These are phyloP conservation scores for Calliphora vomitoria DNA, from an alignment of 2,888 invertebrate genomes.

Conservation along the genomic window DNA sequence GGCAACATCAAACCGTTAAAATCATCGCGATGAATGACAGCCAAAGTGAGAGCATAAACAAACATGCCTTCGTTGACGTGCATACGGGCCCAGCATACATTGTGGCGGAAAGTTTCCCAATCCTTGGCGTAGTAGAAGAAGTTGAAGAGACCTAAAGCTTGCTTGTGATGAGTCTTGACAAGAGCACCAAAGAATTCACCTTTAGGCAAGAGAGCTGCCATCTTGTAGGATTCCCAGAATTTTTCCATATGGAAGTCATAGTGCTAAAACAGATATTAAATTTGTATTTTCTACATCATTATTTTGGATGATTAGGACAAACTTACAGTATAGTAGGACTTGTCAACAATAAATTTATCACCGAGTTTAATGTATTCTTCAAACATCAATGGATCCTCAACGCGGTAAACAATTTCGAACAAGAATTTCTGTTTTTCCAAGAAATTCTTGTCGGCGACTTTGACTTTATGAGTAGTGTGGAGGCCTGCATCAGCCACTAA, in stretches of 20 bases:
- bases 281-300: background rate
- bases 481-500: slow-evolving; percentile 72
- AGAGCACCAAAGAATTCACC: slow-evolving; percentile 86
- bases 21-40: slow-evolving; percentile 87
- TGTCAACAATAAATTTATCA: slow-evolving; percentile 85
- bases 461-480: slow-evolving; percentile 74
- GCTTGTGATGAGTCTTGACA: slow-evolving; percentile 85
- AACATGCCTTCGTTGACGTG: slow-evolving; percentile 89
- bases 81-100: slow-evolving; percentile 88
- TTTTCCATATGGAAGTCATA: slow-evolving; percentile 75
- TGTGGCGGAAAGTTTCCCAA: slow-evolving; percentile 88
- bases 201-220: slow-evolving; percentile 85
- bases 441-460: slow-evolving; percentile 78
- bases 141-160: slow-evolving; percentile 87
- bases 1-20: slow-evolving; percentile 88
- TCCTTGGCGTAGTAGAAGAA: slow-evolving; percentile 89
- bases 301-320: background rate
- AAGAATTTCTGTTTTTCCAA: slow-evolving; percentile 79
- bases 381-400: slow-evolving; percentile 78
- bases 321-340: slow-evolving; percentile 74
- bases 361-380: slow-evolving; percentile 82
- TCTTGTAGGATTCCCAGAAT: slow-evolving; percentile 75
- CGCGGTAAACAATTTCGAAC: slow-evolving; percentile 77
- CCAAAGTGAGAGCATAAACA: slow-evolving; percentile 87
- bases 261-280: slow-evolving; percentile 66